Evolutionary conservation across 1,140 invertebrate species (phyloP), one percentile per base, ranked within the genome.

Genomic region (Tetramorium alpestre): DNA sequence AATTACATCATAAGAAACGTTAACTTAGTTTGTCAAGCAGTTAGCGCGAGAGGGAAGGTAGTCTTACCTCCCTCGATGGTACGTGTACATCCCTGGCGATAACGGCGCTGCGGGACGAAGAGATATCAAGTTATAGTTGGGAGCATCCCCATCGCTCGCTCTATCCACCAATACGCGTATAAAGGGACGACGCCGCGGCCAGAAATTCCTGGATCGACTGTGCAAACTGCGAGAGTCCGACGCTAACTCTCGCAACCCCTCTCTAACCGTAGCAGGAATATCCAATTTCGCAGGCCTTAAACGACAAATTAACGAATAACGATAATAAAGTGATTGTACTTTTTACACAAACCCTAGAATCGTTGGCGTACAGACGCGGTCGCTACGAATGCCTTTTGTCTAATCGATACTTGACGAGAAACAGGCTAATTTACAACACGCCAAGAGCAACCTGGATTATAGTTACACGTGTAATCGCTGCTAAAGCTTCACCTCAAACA

Each of bases 1-100:
- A 94, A 94, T 94, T 94, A 92, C 92, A 91, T 93, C 86, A 92
- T 93, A 94, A 93, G 93, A 94, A 94, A 94, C 91, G 90, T 90
- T 93, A 94, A 94, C 92, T 94, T 91, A 93, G 93, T 93, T 94
- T 93, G 91, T 85, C 88, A 88, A 93, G 91, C 92, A 93, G 93
- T 94, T 94, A 93, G 92, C 93, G 87, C 72, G 88, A 76, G 88
- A 76, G 88, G 82, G 76, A 78, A n/a, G 73, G 62, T 77, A 75
- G 80, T 86, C 56, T 60, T 86, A 67, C 78, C 54, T 87, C 49
- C 54, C 58, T 72, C 58, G 51, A 70, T 41, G 80, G 51, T 51
- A 69, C 67, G 62, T 84, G 84, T 78, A 88, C 89, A 80, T 77
- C 75, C 54, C 62, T 60, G 38, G 76, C 72, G 87, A 88, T 90